Percentiles rank a stretch among this genome's conserved stretches.
phyloP scores from a whole-genome alignment of 2,113 vertebrate genomes.

The Hassar affinis region DNA sequence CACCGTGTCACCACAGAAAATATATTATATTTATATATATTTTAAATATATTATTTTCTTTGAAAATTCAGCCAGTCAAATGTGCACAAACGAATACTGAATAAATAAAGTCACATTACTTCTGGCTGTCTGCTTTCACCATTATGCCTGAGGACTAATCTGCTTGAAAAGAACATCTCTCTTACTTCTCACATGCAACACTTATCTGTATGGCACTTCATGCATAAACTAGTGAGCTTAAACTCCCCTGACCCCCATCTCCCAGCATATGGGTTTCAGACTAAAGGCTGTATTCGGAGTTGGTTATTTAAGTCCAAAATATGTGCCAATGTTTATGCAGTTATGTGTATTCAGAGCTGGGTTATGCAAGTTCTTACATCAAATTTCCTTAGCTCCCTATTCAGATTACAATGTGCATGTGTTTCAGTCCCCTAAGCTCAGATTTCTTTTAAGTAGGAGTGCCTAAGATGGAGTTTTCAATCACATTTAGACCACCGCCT shows the following conservation, averaged over 20 bases:
- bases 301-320: neutral
- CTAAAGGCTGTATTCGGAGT: neutral
- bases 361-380: neutral
- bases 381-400: neutral
- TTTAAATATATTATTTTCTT: too few species aligned
- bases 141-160: constrained; percentile 14
- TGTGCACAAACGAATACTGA: neutral
- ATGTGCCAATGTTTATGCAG: too few species aligned
- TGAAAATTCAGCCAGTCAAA: too few species aligned
- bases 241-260: neutral
- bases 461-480: neutral
- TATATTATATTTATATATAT: too few species aligned
- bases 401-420: neutral
- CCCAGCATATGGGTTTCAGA: neutral
- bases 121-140: constrained; percentile 16
- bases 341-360: neutral
- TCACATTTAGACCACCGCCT: neutral
- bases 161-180: constrained; percentile 11
- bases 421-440: neutral
- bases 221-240: constrained; percentile 25
- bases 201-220: constrained; percentile 43
- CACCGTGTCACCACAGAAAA: too few species aligned
- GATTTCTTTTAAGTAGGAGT: neutral
- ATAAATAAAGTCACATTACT: constrained; percentile 32
- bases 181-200: constrained; percentile 23